Conservation (phyloP, 2,888 invertebrate genomes). For the Tipula confusa region DNA sequence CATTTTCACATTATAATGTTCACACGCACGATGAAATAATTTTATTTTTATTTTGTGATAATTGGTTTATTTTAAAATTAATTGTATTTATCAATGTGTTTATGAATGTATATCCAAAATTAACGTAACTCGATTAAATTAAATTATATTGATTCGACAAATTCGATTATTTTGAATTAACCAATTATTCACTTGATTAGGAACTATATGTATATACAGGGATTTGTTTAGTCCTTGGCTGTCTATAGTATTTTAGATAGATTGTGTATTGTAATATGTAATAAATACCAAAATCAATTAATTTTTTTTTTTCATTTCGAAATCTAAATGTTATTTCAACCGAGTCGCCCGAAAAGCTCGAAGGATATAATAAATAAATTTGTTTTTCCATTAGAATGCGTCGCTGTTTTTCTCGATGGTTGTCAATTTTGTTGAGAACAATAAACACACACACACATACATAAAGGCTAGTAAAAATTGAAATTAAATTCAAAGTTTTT, state of each 20-base stretch:
- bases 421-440: neutral
- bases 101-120: neutral
- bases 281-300: neutral
- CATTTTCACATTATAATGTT: neutral
- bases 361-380: neutral
- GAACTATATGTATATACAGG: no score
- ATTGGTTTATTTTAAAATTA: neutral
- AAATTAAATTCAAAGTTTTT: constrained; percentile 1
- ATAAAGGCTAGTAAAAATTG: neutral
- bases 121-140: neutral
- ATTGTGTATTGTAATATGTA: neutral
- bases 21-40: neutral
- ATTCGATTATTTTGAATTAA: neutral
- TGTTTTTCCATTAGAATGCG: neutral
- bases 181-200: neutral
- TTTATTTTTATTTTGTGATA: constrained; percentile 1
- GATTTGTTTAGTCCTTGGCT: neutral
- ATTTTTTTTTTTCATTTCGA: no score
- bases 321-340: neutral
- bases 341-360: neutral
- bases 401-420: neutral
- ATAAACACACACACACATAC: neutral
- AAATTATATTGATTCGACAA: neutral
- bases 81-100: neutral
- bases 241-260: no score